Percentiles rank a stretch among this genome's conserved stretches.
Conservation (phyloP, 2,113 vertebrate species). For the Petaurus breviceps region DNA sequence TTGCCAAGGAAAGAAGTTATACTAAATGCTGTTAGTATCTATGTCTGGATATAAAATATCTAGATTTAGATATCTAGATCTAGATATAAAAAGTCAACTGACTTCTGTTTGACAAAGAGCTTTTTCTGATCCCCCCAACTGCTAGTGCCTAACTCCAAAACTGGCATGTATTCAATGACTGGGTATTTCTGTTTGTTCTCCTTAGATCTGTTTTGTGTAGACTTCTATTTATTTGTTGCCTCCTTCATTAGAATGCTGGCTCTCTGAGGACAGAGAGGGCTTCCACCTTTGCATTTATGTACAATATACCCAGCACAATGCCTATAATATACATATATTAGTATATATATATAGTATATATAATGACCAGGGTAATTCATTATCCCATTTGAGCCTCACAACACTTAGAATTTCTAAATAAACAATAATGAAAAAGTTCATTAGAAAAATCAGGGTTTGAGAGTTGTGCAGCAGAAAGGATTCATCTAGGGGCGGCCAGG, state of each 20-base stretch:
- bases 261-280: background rate
- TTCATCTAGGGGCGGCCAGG: too few species aligned
- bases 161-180: background rate
- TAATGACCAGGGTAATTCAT: background rate
- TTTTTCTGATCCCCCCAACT: background rate
- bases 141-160: background rate
- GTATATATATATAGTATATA: too few species aligned
- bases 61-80: too few species aligned
- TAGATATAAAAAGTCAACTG: background rate
- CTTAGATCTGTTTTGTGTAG: background rate
- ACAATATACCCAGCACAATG: background rate
- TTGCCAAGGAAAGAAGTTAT: background rate
- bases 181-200: background rate
- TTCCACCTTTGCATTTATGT: background rate
- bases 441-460: constrained; percentile 39
- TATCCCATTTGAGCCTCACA: background rate
- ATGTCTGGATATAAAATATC: too few species aligned
- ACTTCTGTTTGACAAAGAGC: background rate
- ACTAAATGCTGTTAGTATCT: background rate
- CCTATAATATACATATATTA: too few species aligned
- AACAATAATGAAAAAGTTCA: constrained; percentile 48
- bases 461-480: constrained; percentile 1
- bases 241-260: background rate
- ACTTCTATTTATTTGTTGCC: background rate
- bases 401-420: background rate